Base-by-base conservation (phyloP, 2,797 vertebrate genomes). In the Acrossocheilus wenchowensis region DNA sequence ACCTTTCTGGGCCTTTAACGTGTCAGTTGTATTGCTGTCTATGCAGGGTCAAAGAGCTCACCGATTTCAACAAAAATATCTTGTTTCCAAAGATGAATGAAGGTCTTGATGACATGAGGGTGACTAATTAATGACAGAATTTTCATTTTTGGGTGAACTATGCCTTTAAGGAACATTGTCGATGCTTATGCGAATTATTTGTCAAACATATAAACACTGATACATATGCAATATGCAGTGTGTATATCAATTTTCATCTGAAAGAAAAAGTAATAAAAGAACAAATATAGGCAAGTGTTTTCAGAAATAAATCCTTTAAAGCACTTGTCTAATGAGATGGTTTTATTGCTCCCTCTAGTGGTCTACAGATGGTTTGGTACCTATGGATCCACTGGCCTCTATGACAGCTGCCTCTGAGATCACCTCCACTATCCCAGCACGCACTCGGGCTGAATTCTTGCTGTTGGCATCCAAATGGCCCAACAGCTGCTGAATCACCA, bases 401-500 rank as follows among this genome's bases (percentile, higher is more conserved):
- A 98, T 97, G 3, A 96, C 96, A 0, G 97, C 96, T 0, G 97
- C 96, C 74, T 97, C 97, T 0, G 97, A 97, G 68, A 98, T 94
- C 10, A 98, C 97, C 89, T 97, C 96, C 57, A 98, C 96, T 4
- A 98, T 97, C 66, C 97, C 97, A 0, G 97, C 97, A 0, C 97
- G 92, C 72, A 98, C 95, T 0, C 94, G 95, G 5, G 97, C 97
- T 0, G 95, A 94, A 0, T 95, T 97, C 89, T 94, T 95, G 93
- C 97, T 97, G 89, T 98, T 97, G 68, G 96, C 95, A 17, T 98
- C 97, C 92, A 98, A 93, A 91, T 98, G 97, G 50, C 96, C 94
- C 89, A 98, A 78, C 64, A 98, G 95, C 93, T 97, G 97, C 93
- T 98, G 97, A 91, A 97, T 97, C 72, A 98, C 97, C 45, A 98